A percentile compares a stretch with the other conserved stretches of the same genome.
phyloP scores from a whole-genome alignment of 37 sponge, comb jelly and placozoan species.

The Diacarnus erythraeanus region DNA sequence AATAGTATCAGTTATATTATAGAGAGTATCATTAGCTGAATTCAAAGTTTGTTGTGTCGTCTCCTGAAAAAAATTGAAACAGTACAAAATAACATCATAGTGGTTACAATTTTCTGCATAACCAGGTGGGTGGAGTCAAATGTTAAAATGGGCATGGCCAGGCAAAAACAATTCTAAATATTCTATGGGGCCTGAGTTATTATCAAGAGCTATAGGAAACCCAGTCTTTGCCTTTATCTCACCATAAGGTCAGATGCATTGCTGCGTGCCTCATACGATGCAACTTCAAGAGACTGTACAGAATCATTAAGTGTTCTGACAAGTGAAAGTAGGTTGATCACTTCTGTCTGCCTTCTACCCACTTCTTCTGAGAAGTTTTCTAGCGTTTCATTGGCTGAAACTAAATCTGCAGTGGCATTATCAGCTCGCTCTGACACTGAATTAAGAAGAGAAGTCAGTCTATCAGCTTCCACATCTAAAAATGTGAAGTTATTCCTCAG shows the following conservation, averaged over 20 bases:
- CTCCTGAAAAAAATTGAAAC: too few relatives aligned
- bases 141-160: too few relatives aligned
- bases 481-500: conserved; percentile 1
- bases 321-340: neutral
- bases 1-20: conserved; percentile 2
- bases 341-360: neutral
- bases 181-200: too few relatives aligned
- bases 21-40: conserved; percentile 13
- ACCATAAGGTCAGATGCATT: neutral
- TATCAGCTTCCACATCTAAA: neutral
- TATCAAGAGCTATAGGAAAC: too few relatives aligned
- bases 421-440: neutral
- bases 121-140: too few relatives aligned
- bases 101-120: too few relatives aligned
- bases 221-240: neutral
- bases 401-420: neutral
- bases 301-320: conserved; percentile 1
- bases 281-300: neutral
- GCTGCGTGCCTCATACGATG: neutral
- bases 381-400: neutral
- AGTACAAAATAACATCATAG: too few relatives aligned
- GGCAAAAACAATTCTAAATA: too few relatives aligned
- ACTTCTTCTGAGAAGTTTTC: neutral
- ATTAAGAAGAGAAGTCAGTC: neutral
- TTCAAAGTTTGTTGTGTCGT: too few relatives aligned